Evolutionary conservation across 2,888 invertebrate species (phyloP), one percentile per base, ranked within the genome.

Genomic region (Parascotia fuliginaria): DNA sequence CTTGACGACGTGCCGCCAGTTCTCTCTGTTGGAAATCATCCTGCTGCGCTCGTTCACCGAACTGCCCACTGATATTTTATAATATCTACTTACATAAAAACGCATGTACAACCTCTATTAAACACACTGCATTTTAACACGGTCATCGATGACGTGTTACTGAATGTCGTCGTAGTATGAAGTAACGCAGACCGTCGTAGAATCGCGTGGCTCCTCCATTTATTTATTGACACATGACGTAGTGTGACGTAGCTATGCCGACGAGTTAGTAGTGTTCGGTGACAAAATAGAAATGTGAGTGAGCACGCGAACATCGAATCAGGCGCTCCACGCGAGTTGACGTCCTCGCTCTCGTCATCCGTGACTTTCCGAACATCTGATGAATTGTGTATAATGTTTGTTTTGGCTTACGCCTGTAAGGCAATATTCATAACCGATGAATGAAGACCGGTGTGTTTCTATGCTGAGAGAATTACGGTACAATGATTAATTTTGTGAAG

Each of bases 231-330:
- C 58, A 71, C 60, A 55, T 66, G 58, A 75, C 74, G 73, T 65
- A 43, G 49, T 2, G 49, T 72, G 67, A 75, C 75, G 75, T 70
- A 60, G 60, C 43, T 39, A 47, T 64, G 56, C 54, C 61, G 61
- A 47, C 46, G 60, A 42, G 60, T 60, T 56, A 70, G 65, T 52
- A 51, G 45, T 50, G n/a, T n/a, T n/a, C 46, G 53, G 62, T 67
- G 73, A 73, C 63, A 62, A 55, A 50, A 38, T 46, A 57, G 33
- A 44, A 48, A 48, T n/a, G n/a, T n/a, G 53, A 31, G 44, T 45
- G 44, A 53, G 64, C 78, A 75, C 75, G 75, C 77, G 73, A 75
- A 58, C 42, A 24, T 31, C 65, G 69, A 72, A 68, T 65, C 65
- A 69, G 58, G 47, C 57, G 66, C 33, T 34, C 31, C 29, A 44